Evolutionary conservation across 2,113 vertebrate species (phyloP).

Genomic region (Dromaius novaehollandiae): DNA sequence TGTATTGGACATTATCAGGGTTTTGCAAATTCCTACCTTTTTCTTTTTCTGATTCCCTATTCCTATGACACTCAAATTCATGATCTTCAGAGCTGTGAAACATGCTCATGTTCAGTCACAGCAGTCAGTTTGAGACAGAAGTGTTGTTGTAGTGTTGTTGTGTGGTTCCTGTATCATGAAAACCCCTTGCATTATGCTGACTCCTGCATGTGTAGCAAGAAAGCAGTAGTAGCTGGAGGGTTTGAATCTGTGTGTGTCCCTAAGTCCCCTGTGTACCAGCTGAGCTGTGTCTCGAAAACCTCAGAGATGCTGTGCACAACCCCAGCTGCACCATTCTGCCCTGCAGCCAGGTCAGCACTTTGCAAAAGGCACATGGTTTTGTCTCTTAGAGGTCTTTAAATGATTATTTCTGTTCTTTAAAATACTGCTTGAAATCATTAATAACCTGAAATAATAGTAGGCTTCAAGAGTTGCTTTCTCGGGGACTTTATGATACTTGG

Average conservation of each 20-base stretch:
- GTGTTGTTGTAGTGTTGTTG: not conserved
- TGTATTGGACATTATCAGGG: fast-evolving
- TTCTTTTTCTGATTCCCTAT: not conserved
- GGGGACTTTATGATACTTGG: not conserved
- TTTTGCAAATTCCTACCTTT: not conserved
- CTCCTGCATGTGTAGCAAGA: not conserved
- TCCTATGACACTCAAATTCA: not conserved
- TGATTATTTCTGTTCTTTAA: not conserved
- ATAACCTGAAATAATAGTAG: not conserved
- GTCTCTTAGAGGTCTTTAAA: not conserved
- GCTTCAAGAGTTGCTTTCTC: not conserved
- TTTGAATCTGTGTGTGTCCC: not conserved
- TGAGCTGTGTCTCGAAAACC: not conserved
- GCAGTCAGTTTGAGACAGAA: not conserved
- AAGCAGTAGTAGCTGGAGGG: not conserved
- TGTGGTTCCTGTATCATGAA: not conserved
- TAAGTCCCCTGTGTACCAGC: not conserved
- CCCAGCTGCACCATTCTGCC: fast-evolving
- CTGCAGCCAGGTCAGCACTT: not conserved
- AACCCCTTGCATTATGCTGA: not conserved
- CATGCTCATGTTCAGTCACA: not conserved
- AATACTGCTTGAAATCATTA: not conserved
- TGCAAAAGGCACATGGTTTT: not conserved
- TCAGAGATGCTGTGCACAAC: not conserved
- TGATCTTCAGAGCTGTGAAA: not conserved